Evolutionary conservation across 2,797 vertebrate species (phyloP).

Genomic region (Urophycis tenuis): DNA sequence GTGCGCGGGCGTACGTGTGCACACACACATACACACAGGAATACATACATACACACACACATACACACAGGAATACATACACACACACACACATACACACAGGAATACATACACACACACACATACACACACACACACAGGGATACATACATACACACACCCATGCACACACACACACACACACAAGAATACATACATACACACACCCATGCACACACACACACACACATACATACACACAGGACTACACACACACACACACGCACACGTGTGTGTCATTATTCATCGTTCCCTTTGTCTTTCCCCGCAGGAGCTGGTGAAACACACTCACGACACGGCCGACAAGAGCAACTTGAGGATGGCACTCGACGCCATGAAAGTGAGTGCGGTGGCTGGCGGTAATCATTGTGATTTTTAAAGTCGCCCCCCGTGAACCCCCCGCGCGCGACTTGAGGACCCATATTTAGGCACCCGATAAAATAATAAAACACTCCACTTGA

Average conservation of each 20-base stretch:
- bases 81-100: no score
- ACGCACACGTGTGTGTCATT: background rate
- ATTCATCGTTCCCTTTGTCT: conserved; percentile 15
- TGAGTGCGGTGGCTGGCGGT: conserved; percentile 52
- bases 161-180: no score
- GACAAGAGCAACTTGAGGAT: conserved; percentile 83
- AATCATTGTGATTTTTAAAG: conserved; percentile 39
- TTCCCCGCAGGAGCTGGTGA: conserved; percentile 82
- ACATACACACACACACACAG: no score
- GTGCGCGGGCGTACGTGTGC: conserved; percentile 7
- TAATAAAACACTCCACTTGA: background rate
- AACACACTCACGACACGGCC: conserved; percentile 78
- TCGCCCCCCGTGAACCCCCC: background rate
- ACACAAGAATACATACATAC: no score
- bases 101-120: no score
- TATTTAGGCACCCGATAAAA: background rate
- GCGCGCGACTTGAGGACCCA: background rate
- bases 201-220: no score
- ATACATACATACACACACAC: no score
- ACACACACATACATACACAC: no score
- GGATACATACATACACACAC: no score
- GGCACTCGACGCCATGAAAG: conserved; percentile 93
- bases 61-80: no score
- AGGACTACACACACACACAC: no score
- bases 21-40: no score